Evolutionary conservation across 2,113 vertebrate genomes (phyloP), one percentile per base, ranked within the genome.

Genomic region (Micromys minutus): DNA sequence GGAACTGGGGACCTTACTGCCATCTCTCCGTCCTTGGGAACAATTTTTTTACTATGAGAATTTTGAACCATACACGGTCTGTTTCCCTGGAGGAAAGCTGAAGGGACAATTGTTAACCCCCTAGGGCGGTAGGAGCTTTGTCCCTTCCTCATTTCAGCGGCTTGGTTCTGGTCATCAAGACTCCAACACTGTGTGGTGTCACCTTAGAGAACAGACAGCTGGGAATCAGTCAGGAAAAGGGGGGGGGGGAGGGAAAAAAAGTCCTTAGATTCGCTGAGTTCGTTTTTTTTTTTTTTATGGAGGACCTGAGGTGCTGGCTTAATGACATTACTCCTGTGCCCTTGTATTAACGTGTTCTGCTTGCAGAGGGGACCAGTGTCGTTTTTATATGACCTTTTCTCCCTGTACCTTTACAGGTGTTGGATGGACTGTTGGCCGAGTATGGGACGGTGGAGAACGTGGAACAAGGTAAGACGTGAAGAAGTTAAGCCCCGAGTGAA

Each of bases 371-470:
- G 67, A 74, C 7, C 3, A 45, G 21, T 34, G 6, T 17, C 7
- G 5, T 1, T 5, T 61, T 67, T 76, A 69, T 90, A 4, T 12
- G 12, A 8, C 22, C 74, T 83, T 87, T 31, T n/a, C n/a, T 89
- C 87, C n/a, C 67, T 96, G 45, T 96, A 97, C 97, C 52, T 95
- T 98, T 94, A 61, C 97, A 99, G 99, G 99, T 99, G 90, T 98
- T 99, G 97, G 99, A 99, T 87, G 98, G 99, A 96, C 99, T 99
- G 94, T 98, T 99, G 98, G 99, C 99, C 98, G 99, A 99, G 97
- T 98, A 99, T 75, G 99, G 99, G 94, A 99, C 99, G 0, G 99
- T 99, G 97, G 99, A 99, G 97, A 99, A 99, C 0, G 99, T 99
- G 98, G 99, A 99, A 97, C 99, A 99, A 99, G 99, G 99, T 99